phyloP scores from a whole-genome alignment of 2,113 vertebrate genomes.

The Cyanoliseus patagonus region DNA sequence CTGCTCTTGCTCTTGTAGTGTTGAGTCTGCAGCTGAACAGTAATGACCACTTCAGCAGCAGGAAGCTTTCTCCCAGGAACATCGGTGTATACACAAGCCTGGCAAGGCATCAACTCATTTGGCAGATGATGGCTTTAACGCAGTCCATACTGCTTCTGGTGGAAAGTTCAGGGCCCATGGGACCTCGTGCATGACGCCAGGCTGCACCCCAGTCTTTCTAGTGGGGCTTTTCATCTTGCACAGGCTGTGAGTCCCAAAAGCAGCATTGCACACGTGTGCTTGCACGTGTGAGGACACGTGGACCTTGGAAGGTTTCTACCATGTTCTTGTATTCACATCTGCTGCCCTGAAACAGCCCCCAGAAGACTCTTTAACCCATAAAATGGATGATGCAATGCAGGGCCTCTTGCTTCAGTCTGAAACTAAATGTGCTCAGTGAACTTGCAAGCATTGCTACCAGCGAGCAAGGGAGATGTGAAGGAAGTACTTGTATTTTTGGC shows the following conservation, averaged over 20 bases:
- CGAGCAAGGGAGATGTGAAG: background rate
- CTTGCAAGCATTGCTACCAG: fast-evolving
- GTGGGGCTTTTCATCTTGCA: fast-evolving
- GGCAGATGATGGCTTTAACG: background rate
- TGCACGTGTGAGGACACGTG: fast-evolving
- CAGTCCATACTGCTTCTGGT: background rate
- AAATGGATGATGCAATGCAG: fast-evolving
- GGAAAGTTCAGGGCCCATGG: background rate
- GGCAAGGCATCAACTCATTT: background rate
- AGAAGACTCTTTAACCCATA: background rate
- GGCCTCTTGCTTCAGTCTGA: background rate
- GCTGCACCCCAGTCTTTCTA: background rate
- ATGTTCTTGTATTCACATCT: background rate
- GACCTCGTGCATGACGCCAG: fast-evolving
- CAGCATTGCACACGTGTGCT: fast-evolving
- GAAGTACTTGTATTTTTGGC: background rate
- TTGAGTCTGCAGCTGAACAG: background rate
- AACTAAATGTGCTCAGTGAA: background rate
- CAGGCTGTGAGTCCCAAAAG: fast-evolving
- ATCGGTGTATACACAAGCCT: background rate
- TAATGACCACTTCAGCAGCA: background rate
- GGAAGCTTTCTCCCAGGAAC: slow-evolving; percentile 33
- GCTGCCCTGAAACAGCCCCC: background rate
- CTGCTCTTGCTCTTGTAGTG: background rate
- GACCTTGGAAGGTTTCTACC: background rate